phyloP scores from a whole-genome alignment of 2,797 vertebrate genomes.

The Myoxocephalus aenaeus region DNA sequence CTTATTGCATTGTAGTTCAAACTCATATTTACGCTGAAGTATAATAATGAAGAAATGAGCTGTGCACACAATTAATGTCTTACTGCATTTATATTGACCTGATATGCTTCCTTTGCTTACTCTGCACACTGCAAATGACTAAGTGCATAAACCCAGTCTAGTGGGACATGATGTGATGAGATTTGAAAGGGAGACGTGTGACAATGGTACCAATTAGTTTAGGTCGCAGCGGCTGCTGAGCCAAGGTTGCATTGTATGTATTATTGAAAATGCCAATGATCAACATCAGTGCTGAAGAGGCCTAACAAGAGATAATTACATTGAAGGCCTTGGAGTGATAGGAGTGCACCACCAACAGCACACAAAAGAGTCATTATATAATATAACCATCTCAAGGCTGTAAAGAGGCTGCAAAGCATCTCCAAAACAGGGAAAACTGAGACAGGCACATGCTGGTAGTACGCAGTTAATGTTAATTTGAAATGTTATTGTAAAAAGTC shows the following conservation, averaged over 20 bases:
- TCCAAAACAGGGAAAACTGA: not conserved
- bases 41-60: not conserved
- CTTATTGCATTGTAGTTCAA: slow-evolving; percentile 30
- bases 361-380: slow-evolving; percentile 1
- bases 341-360: slow-evolving; percentile 4
- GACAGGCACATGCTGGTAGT: not conserved
- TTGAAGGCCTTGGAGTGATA: slow-evolving; percentile 8
- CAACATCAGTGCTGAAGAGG: not conserved
- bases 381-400: slow-evolving; percentile 14
- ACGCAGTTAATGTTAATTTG: not conserved
- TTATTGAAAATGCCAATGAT: slow-evolving; percentile 44
- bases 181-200: not conserved
- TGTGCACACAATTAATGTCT: not conserved
- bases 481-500: not conserved
- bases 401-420: not conserved
- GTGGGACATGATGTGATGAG: not conserved
- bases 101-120: not conserved
- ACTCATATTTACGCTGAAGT: slow-evolving; percentile 20
- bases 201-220: not conserved
- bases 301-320: slow-evolving; percentile 30
- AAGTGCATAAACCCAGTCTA: not conserved
- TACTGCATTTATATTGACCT: slow-evolving; percentile 3
- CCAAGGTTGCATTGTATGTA: not conserved
- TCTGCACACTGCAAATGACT: not conserved
- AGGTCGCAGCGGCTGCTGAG: not conserved